A percentile compares a stretch with the other conserved stretches of the same genome.
These are phyloP conservation scores for Paracyclopina nana DNA, from an alignment of 1,140 invertebrate species.

Conservation along the genomic window DNA sequence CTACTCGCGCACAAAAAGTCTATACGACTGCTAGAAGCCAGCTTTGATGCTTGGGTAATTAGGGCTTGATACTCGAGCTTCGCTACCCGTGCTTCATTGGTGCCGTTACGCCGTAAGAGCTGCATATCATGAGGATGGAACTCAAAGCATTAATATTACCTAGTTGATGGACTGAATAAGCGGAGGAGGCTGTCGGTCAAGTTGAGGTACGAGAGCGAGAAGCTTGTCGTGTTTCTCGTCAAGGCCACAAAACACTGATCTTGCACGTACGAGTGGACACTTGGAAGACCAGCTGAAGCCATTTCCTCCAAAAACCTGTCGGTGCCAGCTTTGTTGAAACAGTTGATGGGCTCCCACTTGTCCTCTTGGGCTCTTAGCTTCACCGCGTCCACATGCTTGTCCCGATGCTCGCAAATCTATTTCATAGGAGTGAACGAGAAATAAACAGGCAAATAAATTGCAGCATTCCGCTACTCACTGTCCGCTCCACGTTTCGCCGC, in stretches of 20 bases:
- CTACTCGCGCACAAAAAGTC: no score
- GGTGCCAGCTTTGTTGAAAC: slow-evolving; percentile 34
- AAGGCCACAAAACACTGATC: slow-evolving; percentile 25
- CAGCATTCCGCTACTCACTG: slow-evolving; percentile 17
- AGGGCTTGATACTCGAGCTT: no score
- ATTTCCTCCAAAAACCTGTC: slow-evolving; percentile 36
- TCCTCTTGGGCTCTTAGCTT: slow-evolving; percentile 46
- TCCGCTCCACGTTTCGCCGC: slow-evolving; percentile 38
- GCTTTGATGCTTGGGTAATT: no score
- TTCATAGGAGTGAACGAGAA: no score
- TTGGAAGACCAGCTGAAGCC: slow-evolving; percentile 31
- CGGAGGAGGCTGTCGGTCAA: not conserved
- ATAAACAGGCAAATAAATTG: not conserved
- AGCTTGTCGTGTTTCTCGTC: not conserved
- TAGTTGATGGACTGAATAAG: not conserved
- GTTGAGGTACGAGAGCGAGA: not conserved
- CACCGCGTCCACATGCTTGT: slow-evolving; percentile 51
- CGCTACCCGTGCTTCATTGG: no score
- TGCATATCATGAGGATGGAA: no score
- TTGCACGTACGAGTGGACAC: slow-evolving; percentile 33
- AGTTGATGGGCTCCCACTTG: slow-evolving; percentile 45
- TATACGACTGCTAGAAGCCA: no score
- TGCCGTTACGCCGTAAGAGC: no score
- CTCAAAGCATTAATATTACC: slow-evolving; percentile 3
- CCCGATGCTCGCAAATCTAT: slow-evolving; percentile 40